Evolutionary conservation across 2,113 vertebrate species (phyloP), one percentile per base, ranked within the genome.

Genomic region (Ceyx cyanopectus): DNA sequence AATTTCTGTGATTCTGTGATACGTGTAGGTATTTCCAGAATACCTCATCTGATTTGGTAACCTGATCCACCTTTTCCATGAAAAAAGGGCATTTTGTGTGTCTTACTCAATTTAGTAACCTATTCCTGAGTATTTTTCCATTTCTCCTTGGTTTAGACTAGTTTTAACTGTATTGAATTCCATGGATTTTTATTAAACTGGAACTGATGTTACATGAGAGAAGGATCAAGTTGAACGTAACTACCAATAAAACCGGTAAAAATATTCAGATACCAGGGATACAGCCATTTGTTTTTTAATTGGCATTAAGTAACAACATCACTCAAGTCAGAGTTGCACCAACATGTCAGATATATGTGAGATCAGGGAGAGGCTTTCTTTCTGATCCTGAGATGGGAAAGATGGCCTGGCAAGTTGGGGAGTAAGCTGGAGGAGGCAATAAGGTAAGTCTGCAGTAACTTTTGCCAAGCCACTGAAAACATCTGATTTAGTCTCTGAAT

Each of bases 11-110:
- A 32, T 32, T 32, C 32, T 32, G 32, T 32, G 32, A 96, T 94
- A 58, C 40, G 9, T 90, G 24, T 90, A 84, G 85, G 43, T 84
- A 56, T 77, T 89, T 91, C 53, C 56, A 68, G 50, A 62, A 60
- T 87, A 62, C 43, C 34, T 87, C 78, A 85, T 89, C 37, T 54
- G 46, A 94, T 92, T 89, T 86, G 87, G 93, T 94, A 95, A 90
- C 18, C 45, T 26, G 61, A 81, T 66, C 57, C 12, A 29, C 18
- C 12, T 72, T 77, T 84, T 58, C 26, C 26, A 75, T 73, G 27
- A 70, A 72, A 45, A 89, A 85, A 63, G 27, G 61, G 51, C 74
- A 54, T 90, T 94, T 93, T 40, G 48, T 4, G 29, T 89, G 54
- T 90, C 86, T 60, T 85, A 78, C 20, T 46, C 79, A 95, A 94